Conservation (phyloP, 2,888 invertebrate genomes). For the Hanleya hanleyi region DNA sequence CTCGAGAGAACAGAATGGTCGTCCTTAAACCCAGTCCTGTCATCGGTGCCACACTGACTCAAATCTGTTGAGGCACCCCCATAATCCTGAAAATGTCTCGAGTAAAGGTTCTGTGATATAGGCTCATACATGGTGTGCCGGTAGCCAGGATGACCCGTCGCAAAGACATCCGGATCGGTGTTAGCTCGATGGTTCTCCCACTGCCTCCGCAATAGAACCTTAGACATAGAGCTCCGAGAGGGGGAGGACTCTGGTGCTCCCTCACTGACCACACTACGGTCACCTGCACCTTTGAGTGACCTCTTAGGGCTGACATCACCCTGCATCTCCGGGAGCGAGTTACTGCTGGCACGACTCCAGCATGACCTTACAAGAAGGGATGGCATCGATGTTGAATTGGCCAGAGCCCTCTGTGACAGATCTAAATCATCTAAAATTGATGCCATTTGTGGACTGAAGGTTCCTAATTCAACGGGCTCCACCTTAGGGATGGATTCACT, state of each 20-base stretch:
- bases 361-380: slow-evolving; percentile 51
- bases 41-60: background rate
- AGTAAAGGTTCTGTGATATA: background rate
- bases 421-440: slow-evolving; percentile 21
- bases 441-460: slow-evolving; percentile 57
- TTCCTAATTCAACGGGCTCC: slow-evolving; percentile 62
- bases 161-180: background rate
- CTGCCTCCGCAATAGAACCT: background rate
- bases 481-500: slow-evolving; percentile 38
- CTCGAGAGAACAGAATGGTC: slow-evolving; percentile 1
- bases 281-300: background rate
- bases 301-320: background rate
- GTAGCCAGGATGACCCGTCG: background rate
- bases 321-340: slow-evolving; percentile 67
- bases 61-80: background rate
- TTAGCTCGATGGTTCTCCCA: background rate
- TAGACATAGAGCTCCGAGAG: background rate
- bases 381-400: slow-evolving; percentile 55
- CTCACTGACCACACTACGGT: background rate
- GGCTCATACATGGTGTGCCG: slow-evolving; percentile 1
- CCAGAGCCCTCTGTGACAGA: slow-evolving; percentile 22
- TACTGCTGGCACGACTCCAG: slow-evolving; percentile 63
- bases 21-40: background rate
- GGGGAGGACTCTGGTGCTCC: background rate
- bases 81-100: background rate